Percentiles rank a stretch among this genome's conserved stretches.
These are phyloP conservation scores for Athetis lepigone DNA, from an alignment of 2,888 invertebrate genomes.

Conservation along the genomic window DNA sequence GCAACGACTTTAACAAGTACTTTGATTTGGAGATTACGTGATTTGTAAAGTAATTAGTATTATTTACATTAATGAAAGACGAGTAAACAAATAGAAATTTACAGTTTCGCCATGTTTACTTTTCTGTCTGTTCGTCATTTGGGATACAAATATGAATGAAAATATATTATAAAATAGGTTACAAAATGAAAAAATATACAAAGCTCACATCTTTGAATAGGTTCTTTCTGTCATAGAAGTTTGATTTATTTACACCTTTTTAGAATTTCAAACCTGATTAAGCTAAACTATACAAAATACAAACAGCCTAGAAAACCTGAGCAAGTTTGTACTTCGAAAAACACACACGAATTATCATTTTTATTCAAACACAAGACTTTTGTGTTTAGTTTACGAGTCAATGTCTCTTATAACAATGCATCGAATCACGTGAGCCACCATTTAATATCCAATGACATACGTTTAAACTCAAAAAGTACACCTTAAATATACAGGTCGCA, in stretches of 20 bases:
- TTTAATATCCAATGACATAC: slow-evolving; percentile 56
- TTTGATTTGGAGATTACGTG: background rate
- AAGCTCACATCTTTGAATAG: too few species aligned
- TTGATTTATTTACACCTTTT: too few species aligned
- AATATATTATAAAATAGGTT: too few species aligned
- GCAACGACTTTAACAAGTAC: background rate
- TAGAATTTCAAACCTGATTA: too few species aligned
- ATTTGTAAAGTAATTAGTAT: background rate
- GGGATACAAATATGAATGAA: too few species aligned
- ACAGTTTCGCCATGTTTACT: too few species aligned
- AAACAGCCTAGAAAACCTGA: slow-evolving; percentile 7
- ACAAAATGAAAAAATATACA: too few species aligned
- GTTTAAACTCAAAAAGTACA: slow-evolving; percentile 47
- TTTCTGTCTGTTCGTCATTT: too few species aligned
- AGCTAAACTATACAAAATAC: too few species aligned
- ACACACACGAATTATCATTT: slow-evolving; percentile 47
- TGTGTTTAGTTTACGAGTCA: slow-evolving; percentile 57
- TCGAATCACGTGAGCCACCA: slow-evolving; percentile 52
- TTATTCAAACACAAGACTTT: slow-evolving; percentile 49
- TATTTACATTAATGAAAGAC: background rate
- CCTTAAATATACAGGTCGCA: slow-evolving; percentile 58
- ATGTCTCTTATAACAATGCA: slow-evolving; percentile 57
- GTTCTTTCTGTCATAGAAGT: too few species aligned
- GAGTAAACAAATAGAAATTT: too few species aligned
- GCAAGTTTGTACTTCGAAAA: slow-evolving; percentile 10